phyloP scores from a whole-genome alignment of 2,888 invertebrate species.

The Cephalotes varians region DNA sequence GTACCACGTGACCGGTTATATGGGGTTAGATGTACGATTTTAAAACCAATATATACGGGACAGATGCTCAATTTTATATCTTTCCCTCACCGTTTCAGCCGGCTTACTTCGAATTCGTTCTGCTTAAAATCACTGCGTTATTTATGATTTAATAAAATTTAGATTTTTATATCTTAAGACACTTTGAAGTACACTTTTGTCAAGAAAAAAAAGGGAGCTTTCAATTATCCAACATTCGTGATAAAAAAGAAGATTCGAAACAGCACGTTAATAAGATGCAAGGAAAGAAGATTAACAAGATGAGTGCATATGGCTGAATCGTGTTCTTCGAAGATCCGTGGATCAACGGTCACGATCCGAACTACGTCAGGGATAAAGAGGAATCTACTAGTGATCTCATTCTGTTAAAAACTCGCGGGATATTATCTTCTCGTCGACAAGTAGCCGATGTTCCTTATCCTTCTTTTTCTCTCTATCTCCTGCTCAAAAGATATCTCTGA shows the following conservation, averaged over 20 bases:
- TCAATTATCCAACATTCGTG: neutral
- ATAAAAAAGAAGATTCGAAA: neutral
- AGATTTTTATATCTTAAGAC: neutral
- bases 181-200: neutral
- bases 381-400: neutral
- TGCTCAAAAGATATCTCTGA: constrained; percentile 53
- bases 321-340: neutral
- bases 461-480: neutral
- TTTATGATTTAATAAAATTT: neutral
- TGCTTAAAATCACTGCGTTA: neutral
- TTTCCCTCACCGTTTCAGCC: neutral
- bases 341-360: neutral
- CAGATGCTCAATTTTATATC: constrained; percentile 71
- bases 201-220: neutral
- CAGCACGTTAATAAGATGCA: neutral
- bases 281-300: neutral
- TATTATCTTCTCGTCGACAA: neutral
- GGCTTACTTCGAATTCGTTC: neutral
- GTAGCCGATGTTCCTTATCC: neutral
- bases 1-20: constrained; percentile 63
- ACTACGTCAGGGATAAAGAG: neutral
- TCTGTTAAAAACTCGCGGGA: neutral
- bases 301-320: constrained; percentile 2
- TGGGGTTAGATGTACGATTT: constrained; percentile 63
- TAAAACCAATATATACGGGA: constrained; percentile 73